Evolutionary conservation across 2,113 vertebrate genomes (phyloP).

Genomic region (Dermatemys mawii): DNA sequence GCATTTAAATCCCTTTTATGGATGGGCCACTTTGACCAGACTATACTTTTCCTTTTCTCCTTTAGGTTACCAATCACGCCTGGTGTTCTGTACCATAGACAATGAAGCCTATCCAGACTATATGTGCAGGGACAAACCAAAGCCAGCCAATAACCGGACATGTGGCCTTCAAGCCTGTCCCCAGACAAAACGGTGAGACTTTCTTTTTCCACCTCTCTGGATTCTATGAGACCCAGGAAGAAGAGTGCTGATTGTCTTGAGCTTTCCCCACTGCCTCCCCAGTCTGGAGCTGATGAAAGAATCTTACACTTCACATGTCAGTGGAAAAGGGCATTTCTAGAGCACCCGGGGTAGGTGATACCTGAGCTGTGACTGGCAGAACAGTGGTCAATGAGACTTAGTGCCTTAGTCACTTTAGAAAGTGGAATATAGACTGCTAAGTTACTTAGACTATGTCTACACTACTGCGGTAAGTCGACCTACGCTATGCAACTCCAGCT

Average conservation of each 20-base stretch:
- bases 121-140: constrained; percentile 84
- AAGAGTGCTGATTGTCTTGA: background rate
- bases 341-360: background rate
- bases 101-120: constrained; percentile 89
- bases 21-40: background rate
- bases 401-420: background rate
- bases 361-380: background rate
- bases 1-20: background rate
- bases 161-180: constrained; percentile 91
- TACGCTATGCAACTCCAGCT: too few species aligned
- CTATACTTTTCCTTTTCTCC: background rate
- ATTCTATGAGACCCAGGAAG: background rate
- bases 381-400: background rate
- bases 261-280: background rate
- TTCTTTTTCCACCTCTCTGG: background rate
- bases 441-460: background rate
- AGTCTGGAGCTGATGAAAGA: background rate
- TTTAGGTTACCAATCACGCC: constrained; percentile 90
- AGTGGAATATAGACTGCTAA: background rate
- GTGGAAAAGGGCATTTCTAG: background rate
- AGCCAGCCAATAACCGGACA: constrained; percentile 83
- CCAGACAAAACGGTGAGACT: constrained; percentile 83
- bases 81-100: constrained; percentile 91
- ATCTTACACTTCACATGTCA: background rate
- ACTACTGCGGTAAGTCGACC: too few species aligned